Base-by-base conservation (phyloP, 2,888 invertebrate genomes). In the Rhagium mordax region DNA sequence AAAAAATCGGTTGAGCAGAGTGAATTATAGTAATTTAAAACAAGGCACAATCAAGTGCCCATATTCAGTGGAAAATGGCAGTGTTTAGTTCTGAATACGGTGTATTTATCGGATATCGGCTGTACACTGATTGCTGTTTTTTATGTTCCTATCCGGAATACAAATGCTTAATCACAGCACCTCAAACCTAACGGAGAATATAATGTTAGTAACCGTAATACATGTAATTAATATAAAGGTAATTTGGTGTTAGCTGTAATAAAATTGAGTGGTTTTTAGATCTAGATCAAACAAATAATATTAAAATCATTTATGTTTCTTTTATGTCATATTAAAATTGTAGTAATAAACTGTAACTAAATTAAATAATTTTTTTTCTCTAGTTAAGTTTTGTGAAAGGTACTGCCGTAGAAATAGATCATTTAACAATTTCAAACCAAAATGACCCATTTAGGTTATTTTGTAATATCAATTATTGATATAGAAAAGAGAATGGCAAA, bases 1-100 rank as follows among this genome's bases (percentile, higher is more conserved):
- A 41, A 59, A 48, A n/a, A 71, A 59, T 16, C 27, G 21, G 65
- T 18, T 53, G 33, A 20, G 33, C 27, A 21, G 29, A 18, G 15
- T 51, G 51, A 48, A 72, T 72, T 62, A 72, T 61, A 61, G 68
- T 72, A 41, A 72, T 72, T 72, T 53, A 33, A 24, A 41, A 47
- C 27, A 33, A 49, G 21, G 33, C 24, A 49, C 72, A 68, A 67
- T 60, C 67, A 61, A 71, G 49, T 59, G 47, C 62, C 71, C 48
- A 47, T 51, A 61, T 68, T 68, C n/a, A 55, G 72, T 68, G 48
- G 72, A 62, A 67, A 72, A 72, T 72, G 48, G 60, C 61, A 67
- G 67, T 72, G 55, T 68, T 72, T 72, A 67, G 16, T 16, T 49
- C 21, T 16, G 33, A 67, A 60, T 33, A 51, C 47, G 24, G 53